These are phyloP conservation scores for Tinea pellionella DNA, from an alignment of 2,888 invertebrate species.

Conservation along the genomic window DNA sequence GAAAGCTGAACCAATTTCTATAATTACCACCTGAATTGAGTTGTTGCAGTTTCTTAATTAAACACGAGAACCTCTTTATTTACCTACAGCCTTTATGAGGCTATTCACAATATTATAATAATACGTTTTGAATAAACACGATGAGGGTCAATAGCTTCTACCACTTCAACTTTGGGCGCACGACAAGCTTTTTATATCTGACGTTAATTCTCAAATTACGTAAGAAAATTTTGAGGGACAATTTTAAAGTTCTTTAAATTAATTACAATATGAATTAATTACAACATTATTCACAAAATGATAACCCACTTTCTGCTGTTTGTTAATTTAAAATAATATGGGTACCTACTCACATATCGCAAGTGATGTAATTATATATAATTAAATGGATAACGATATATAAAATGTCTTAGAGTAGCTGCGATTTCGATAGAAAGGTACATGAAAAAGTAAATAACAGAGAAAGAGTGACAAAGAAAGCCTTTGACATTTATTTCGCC, in stretches of 20 bases:
- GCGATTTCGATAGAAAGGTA: too few relatives aligned
- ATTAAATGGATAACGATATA: too few relatives aligned
- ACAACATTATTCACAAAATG: too few relatives aligned
- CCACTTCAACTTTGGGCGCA: slow-evolving; percentile 22
- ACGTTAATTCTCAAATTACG: neutral
- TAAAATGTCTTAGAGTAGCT: too few relatives aligned
- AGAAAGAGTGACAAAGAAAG: too few relatives aligned
- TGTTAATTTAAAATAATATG: too few relatives aligned
- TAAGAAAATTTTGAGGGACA: neutral
- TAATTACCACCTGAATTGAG: slow-evolving; percentile 47
- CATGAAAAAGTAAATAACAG: too few relatives aligned
- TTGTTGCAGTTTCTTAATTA: slow-evolving; percentile 47
- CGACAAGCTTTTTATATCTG: neutral
- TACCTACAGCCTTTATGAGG: slow-evolving; percentile 39
- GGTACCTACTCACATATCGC: too few relatives aligned
- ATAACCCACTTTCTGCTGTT: too few relatives aligned
- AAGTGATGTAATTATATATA: too few relatives aligned
- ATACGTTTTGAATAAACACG: slow-evolving; percentile 32
- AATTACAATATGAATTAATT: too few relatives aligned
- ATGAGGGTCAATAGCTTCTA: slow-evolving; percentile 39
- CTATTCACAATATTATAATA: slow-evolving; percentile 31
- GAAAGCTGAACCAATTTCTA: slow-evolving; percentile 56
- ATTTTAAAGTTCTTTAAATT: too few relatives aligned
- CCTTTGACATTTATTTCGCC: neutral
- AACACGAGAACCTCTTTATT: slow-evolving; percentile 46